These are phyloP conservation scores for Siderastrea radians DNA, from an alignment of 92 coral and sea anemone species.

Conservation along the genomic window DNA sequence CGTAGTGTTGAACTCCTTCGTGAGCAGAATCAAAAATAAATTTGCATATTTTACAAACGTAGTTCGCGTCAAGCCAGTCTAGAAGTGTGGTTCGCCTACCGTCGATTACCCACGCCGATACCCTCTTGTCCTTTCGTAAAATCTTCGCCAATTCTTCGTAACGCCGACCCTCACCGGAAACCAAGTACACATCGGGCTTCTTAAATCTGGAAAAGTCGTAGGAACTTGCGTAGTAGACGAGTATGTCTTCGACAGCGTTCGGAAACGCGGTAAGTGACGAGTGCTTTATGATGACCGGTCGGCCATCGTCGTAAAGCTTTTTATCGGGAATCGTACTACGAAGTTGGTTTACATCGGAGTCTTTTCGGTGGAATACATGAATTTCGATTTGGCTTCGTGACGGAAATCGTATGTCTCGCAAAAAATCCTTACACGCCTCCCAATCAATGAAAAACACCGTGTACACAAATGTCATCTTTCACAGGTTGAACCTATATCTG, in stretches of 20 bases:
- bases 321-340: slow-evolving; percentile 68
- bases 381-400: slow-evolving; percentile 80
- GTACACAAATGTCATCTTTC: slow-evolving; percentile 74
- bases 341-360: slow-evolving; percentile 73
- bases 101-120: slow-evolving; percentile 90
- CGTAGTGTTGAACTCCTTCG: slow-evolving; percentile 77
- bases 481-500: not conserved
- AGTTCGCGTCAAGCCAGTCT: slow-evolving; percentile 79
- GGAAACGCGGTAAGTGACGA: slow-evolving; percentile 80
- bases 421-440: slow-evolving; percentile 80
- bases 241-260: slow-evolving; percentile 86
- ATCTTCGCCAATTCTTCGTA: slow-evolving; percentile 94
- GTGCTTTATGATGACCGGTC: slow-evolving; percentile 75
- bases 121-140: slow-evolving; percentile 80
- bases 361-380: slow-evolving; percentile 85
- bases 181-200: slow-evolving; percentile 88
- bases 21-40: slow-evolving; percentile 68
- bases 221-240: slow-evolving; percentile 81
- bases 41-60: slow-evolving; percentile 76
- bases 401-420: slow-evolving; percentile 75
- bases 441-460: slow-evolving; percentile 83
- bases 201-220: slow-evolving; percentile 84
- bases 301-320: slow-evolving; percentile 74
- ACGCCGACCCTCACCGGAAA: slow-evolving; percentile 87
- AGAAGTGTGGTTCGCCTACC: slow-evolving; percentile 71